Percentiles rank a stretch among this genome's conserved stretches.
These are phyloP conservation scores for Streptopelia turtur DNA, from an alignment of 2,797 vertebrate species.

Conservation along the genomic window DNA sequence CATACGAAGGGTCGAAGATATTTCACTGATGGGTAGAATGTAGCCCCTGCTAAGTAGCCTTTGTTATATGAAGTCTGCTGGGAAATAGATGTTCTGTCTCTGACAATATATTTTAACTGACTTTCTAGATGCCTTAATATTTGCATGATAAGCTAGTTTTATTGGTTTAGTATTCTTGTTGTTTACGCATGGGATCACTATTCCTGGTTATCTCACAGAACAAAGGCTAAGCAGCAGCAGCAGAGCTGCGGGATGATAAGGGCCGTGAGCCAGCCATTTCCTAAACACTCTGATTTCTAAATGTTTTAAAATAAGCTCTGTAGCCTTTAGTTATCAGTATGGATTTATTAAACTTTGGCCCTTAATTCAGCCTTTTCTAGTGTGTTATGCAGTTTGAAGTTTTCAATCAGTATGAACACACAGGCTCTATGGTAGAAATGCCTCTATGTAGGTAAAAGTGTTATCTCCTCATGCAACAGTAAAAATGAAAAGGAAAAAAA, in stretches of 20 bases:
- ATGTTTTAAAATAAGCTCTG: constrained; percentile 82
- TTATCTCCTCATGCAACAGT: constrained; percentile 85
- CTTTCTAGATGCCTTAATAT: constrained; percentile 99
- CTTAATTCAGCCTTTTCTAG: constrained; percentile 80
- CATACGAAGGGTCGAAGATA: constrained; percentile 81
- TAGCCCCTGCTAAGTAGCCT: constrained; percentile 92
- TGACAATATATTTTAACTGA: constrained; percentile 88
- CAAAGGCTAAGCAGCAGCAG: constrained; percentile 88
- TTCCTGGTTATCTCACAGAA: constrained; percentile 88
- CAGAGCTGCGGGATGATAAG: constrained; percentile 76
- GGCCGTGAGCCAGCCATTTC: constrained; percentile 76
- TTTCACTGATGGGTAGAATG: constrained; percentile 86
- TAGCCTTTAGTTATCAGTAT: constrained; percentile 82
- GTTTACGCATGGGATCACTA: constrained; percentile 90
- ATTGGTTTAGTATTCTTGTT: constrained; percentile 90
- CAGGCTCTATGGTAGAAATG: constrained; percentile 81
- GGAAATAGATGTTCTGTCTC: constrained; percentile 99
- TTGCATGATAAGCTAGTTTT: constrained; percentile 98
- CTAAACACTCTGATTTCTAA: constrained; percentile 80
- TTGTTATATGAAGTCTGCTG: constrained; percentile 94
- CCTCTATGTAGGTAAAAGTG: constrained; percentile 79
- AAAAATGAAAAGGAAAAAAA: constrained; percentile 77
- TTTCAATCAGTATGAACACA: constrained; percentile 78
- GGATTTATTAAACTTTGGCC: constrained; percentile 82
- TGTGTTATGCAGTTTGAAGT: constrained; percentile 80